A percentile compares a stretch with the other conserved stretches of the same genome.
phyloP scores from a whole-genome alignment of 2,888 invertebrate species.

The Epistrophe eligans region DNA sequence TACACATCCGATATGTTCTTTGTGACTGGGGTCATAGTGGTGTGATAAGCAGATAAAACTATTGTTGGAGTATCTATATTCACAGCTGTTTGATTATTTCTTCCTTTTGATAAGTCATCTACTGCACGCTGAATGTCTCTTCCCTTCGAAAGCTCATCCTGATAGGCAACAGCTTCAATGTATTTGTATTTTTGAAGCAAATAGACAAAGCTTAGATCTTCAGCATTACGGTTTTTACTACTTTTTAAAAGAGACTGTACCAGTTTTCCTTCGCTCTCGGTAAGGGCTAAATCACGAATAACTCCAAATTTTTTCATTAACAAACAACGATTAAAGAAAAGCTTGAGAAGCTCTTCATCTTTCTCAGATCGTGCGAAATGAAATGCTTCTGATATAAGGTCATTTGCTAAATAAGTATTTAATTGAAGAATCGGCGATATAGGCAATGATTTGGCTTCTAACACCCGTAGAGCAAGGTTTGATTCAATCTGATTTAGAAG shows the following conservation, averaged over 20 bases:
- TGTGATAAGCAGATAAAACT: slow-evolving; percentile 81
- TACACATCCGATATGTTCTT: slow-evolving; percentile 81
- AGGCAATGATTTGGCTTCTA: slow-evolving; percentile 79
- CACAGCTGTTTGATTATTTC: slow-evolving; percentile 46
- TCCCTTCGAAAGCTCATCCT: slow-evolving; percentile 78
- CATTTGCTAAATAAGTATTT: slow-evolving; percentile 81
- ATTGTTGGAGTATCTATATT: slow-evolving; percentile 80
- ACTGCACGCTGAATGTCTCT: slow-evolving; percentile 55
- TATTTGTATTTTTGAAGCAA: slow-evolving; percentile 82
- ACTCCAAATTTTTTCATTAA: slow-evolving; percentile 79
- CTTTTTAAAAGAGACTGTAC: slow-evolving; percentile 80
- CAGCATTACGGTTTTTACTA: slow-evolving; percentile 78
- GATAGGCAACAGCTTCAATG: slow-evolving; percentile 82
- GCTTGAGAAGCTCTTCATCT: slow-evolving; percentile 79
- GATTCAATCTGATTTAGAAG: slow-evolving; percentile 79
- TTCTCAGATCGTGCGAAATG: slow-evolving; percentile 81
- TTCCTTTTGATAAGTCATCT: slow-evolving; percentile 79
- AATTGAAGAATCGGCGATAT: slow-evolving; percentile 79
- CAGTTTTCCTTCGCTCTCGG: slow-evolving; percentile 80
- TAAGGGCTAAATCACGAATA: slow-evolving; percentile 81
- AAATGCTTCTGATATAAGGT: slow-evolving; percentile 82
- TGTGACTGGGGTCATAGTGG: slow-evolving; percentile 82
- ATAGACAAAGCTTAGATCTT: slow-evolving; percentile 81
- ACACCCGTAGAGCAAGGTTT: slow-evolving; percentile 80
- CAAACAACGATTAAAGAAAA: slow-evolving; percentile 81